Percentiles rank a stretch among this genome's conserved stretches.
These are phyloP conservation scores for Taxidea taxus DNA, from an alignment of 2,113 vertebrate species.

Conservation along the genomic window DNA sequence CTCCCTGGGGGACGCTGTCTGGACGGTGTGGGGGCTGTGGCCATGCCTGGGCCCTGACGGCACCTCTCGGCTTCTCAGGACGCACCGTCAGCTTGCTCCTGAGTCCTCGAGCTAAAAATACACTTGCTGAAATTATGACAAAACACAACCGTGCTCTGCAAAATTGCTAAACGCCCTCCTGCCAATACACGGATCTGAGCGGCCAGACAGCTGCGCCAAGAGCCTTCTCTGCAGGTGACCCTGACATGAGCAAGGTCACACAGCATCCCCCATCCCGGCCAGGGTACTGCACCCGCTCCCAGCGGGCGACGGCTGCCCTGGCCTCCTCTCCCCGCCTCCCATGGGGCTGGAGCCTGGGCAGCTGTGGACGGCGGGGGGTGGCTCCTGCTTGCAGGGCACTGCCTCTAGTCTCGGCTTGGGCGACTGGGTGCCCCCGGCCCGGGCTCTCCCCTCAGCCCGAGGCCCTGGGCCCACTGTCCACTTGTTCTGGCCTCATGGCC, in stretches of 20 bases:
- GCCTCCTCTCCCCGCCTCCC: background rate
- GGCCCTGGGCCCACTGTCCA: background rate
- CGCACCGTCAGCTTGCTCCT: background rate
- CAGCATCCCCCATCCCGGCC: accelerated
- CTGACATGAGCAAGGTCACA: background rate
- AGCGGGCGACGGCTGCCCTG: background rate
- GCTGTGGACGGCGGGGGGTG: accelerated
- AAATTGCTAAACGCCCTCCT: background rate
- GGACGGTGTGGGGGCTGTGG: background rate
- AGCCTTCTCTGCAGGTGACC: accelerated
- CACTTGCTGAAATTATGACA: background rate
- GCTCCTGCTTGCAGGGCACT: background rate
- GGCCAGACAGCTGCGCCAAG: background rate
- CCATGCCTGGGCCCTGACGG: accelerated
- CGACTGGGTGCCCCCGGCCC: background rate
- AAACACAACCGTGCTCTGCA: background rate
- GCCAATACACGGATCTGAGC: background rate
- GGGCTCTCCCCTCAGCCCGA: background rate
- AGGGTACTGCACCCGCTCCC: background rate
- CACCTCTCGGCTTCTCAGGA: background rate
- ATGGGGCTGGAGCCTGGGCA: background rate
- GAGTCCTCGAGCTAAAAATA: background rate
- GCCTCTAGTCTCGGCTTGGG: background rate
- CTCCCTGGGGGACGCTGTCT: accelerated
- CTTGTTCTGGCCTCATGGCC: background rate